phyloP scores from a whole-genome alignment of 1,140 invertebrate species.

The Alviniconcha marisindica region DNA sequence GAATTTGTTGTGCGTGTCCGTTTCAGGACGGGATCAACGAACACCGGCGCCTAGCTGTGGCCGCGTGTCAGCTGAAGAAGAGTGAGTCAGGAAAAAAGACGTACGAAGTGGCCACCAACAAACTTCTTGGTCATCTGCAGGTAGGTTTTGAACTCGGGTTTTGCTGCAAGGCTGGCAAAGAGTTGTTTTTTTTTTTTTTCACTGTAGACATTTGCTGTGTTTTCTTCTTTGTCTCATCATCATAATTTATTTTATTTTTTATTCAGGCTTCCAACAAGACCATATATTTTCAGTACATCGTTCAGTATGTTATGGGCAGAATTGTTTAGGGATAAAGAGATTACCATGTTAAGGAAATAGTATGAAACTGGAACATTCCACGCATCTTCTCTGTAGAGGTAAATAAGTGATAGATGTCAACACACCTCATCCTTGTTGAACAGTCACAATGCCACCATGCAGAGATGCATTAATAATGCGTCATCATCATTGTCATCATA shows the following conservation, averaged over 20 bases:
- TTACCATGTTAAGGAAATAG: too few relatives aligned
- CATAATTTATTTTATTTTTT: background rate
- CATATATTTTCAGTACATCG: too few relatives aligned
- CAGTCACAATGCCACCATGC: too few relatives aligned
- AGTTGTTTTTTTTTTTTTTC: background rate
- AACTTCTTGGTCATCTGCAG: slow-evolving; percentile 71
- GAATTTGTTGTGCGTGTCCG: slow-evolving; percentile 23
- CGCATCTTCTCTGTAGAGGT: too few relatives aligned
- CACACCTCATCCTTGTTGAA: too few relatives aligned
- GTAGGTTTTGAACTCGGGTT: slow-evolving; percentile 45
- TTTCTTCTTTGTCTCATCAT: background rate
- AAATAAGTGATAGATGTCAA: too few relatives aligned
- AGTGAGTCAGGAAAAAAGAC: slow-evolving; percentile 69
- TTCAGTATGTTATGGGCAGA: too few relatives aligned
- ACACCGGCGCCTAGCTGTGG: slow-evolving; percentile 66
- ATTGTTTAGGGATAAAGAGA: too few relatives aligned
- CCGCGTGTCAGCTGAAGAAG: slow-evolving; percentile 71
- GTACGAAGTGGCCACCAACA: slow-evolving; percentile 72
- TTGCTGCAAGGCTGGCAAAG: background rate
- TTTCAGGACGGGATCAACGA: slow-evolving; percentile 55
- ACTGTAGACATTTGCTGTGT: background rate
- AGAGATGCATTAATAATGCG: too few relatives aligned
- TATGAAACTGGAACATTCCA: too few relatives aligned
- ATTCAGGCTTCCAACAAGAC: too few relatives aligned
- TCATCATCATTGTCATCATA: too few relatives aligned